A percentile compares a stretch with the other conserved stretches of the same genome.
Evolutionary conservation across 2,113 vertebrate genomes (phyloP).

Genomic region (Anthoscopus minutus): DNA sequence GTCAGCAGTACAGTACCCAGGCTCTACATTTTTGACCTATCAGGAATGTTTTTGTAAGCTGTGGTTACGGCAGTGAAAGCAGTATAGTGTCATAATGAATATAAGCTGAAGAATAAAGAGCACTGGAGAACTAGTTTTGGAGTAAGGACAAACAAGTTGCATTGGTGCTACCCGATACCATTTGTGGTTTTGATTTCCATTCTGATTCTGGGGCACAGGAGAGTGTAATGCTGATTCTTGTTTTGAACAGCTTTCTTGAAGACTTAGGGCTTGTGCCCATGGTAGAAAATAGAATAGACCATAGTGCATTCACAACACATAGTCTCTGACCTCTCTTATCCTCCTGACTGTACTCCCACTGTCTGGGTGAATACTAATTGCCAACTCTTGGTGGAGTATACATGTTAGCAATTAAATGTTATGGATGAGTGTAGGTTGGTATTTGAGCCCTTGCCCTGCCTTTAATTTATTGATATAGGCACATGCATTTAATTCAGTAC

Average conservation of each 20-base stretch:
- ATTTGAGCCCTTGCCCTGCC: neutral
- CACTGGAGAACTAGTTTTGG: neutral
- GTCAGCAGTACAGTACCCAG: neutral
- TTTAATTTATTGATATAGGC: neutral
- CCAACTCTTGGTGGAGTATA: neutral
- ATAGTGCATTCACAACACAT: neutral
- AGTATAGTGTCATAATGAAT: accelerated
- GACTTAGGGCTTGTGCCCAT: accelerated
- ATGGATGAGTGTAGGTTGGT: neutral
- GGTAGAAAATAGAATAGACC: neutral
- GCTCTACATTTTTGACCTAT: neutral
- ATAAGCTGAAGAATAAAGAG: too few species aligned
- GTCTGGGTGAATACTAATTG: neutral
- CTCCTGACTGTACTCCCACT: neutral
- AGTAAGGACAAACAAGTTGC: neutral
- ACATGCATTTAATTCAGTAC: neutral
- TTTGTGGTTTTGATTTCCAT: neutral
- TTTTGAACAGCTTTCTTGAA: neutral
- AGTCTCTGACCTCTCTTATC: neutral
- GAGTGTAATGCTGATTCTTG: neutral
- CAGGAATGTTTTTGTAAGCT: neutral
- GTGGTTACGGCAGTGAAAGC: neutral
- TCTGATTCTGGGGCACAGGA: neutral
- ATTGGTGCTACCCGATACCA: neutral
- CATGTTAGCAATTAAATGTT: neutral